Base-by-base conservation (phyloP, 92 coral and sea anemone genomes). In the Heteractis magnifica region DNA sequence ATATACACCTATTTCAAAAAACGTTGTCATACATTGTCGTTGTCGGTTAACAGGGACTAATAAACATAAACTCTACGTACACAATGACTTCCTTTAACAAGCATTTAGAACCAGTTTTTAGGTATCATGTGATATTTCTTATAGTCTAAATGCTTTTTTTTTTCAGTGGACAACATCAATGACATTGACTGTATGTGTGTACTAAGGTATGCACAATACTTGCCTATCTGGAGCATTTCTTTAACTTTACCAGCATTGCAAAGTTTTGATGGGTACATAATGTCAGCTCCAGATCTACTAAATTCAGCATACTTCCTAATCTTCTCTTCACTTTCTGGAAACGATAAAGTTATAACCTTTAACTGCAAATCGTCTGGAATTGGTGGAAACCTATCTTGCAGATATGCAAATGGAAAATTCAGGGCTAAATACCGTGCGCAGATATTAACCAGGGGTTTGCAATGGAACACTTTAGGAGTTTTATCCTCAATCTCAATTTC, bases 351-450 rank as follows among this genome's bases (percentile, higher is more conserved):
- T 56, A 96, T 94, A 5, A 96, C 89, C 71, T 90, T 96, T 53
- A 94, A 75, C 86, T 94, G 99, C 51, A 96, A 75, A 53, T 92
- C 94, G 74, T 96, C 99, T 21, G 99, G 97, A 34, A 96, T 85
- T 4, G 99, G 99, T 12, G 99, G 99, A 51, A 52, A 80, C 20
- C 98, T 88, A 76, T 93, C 93, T 90, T 96, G 98, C 21, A 96
- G 83, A 64, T 90, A 96, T 15, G 95, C 98, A 80, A 96, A 96
- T 18, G 99, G 98, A 72, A 94, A 96, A 19, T 83, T 90, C 60
- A 88, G 41, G 11, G 99, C 95, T 80, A 96, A 81, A 74, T 92
- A 87, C 60, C 83, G 88, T 59, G 94, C 86, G 44, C 98, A 96
- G 51, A 72, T 75, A 74, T 96, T 96, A 56, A 88, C 93, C 14